Evolutionary conservation across 2,888 invertebrate species (phyloP).

Genomic region (Chrysina gloriosa): DNA sequence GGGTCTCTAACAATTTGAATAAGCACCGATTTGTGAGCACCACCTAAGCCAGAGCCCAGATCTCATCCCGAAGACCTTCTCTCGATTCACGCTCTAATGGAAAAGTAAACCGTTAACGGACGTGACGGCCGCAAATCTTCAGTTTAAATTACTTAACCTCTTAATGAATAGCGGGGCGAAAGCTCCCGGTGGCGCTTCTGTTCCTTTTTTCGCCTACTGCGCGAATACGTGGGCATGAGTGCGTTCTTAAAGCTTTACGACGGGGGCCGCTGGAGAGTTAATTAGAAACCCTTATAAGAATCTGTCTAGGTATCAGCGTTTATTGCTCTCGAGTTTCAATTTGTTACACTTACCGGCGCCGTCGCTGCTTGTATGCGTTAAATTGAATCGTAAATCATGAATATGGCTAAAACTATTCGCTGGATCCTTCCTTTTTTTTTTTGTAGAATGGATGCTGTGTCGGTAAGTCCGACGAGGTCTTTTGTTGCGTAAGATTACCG

Average conservation of each 20-base stretch:
- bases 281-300: slow-evolving; percentile 22
- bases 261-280: slow-evolving; percentile 22
- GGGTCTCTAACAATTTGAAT: slow-evolving; percentile 6
- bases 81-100: neutral
- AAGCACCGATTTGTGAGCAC: neutral
- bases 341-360: slow-evolving; percentile 20
- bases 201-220: neutral
- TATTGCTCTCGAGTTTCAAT: slow-evolving; percentile 11
- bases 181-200: neutral
- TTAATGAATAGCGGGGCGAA: neutral
- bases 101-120: slow-evolving; percentile 4
- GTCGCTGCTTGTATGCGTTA: slow-evolving; percentile 2
- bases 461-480: too few species aligned
- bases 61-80: neutral
- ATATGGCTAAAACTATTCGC: neutral
- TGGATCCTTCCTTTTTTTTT: neutral
- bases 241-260: slow-evolving; percentile 12
- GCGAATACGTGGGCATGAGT: slow-evolving; percentile 10
- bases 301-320: slow-evolving; percentile 14
- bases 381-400: slow-evolving; percentile 28
- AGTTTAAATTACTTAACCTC: neutral
- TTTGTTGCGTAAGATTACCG: too few species aligned
- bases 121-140: slow-evolving; percentile 7
- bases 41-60: neutral
- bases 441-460: too few species aligned